Evolutionary conservation across 2,888 invertebrate genomes (phyloP), one percentile per base, ranked within the genome.

Genomic region (Stegophylla sp.): DNA sequence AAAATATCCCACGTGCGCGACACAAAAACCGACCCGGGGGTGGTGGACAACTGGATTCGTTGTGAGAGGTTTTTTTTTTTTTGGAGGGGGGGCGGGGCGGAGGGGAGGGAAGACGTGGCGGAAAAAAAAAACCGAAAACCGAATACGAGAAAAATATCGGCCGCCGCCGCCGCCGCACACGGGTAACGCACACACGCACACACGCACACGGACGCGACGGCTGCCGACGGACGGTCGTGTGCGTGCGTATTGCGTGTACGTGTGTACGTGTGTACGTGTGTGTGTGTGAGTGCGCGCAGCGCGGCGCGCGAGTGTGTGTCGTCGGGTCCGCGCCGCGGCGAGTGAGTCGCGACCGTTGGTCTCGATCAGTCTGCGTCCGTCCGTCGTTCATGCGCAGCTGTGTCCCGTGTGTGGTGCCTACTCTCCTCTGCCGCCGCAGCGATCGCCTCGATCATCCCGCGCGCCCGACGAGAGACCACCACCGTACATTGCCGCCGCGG

Each of bases 321-420:
- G n/a, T n/a, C 75, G 66, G 66, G 43, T 59, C 56, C 56, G 67
- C 59, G 56, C 10, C 66, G 59, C 9, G n/a, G n/a, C n/a, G n/a
- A n/a, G n/a, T n/a, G n/a, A 34, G 34, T 34, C 59, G 56, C 53
- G 77, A 59, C 77, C 66, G 77, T 67, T 48, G 77, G 59, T 56
- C 53, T 23, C 26, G 64, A 56, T 76, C 77, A 77, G 77, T 77
- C 67, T 59, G 77, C 66, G 77, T 69, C 59, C 43, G 77, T n/a
- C 77, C 77, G 77, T 77, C 77, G 77, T 76, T 76, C 56, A 43
- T 28, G 28, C 67, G 67, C 67, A 67, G 67, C 53, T 48, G 59
- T 48, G 59, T 59, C 28, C 69, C 20, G 69, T n/a, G n/a, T n/a
- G n/a, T n/a, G n/a, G n/a, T n/a, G n/a, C n/a, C n/a, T n/a, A n/a